phyloP scores from a whole-genome alignment of 1,140 invertebrate species.

The Amyelois transitella region DNA sequence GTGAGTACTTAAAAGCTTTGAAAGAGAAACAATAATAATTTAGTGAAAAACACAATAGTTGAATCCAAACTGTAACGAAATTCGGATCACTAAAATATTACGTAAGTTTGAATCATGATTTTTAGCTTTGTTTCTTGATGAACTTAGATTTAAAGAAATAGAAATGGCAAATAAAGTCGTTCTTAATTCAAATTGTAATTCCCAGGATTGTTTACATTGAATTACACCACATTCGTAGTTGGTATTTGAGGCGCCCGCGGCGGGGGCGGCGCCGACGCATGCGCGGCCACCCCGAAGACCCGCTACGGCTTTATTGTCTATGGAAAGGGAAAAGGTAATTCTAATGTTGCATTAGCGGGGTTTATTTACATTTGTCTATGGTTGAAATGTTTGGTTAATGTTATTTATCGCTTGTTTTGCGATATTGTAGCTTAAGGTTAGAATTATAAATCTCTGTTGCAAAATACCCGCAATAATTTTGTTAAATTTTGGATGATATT shows the following conservation, averaged over 20 bases:
- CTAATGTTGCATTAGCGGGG: not conserved
- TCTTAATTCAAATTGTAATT: conserved; percentile 9
- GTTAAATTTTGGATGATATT: no score
- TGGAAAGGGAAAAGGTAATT: not conserved
- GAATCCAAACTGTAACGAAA: no score
- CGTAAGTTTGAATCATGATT: no score
- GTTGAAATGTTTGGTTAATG: not conserved
- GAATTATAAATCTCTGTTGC: not conserved
- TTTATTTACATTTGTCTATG: not conserved
- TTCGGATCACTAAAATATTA: no score
- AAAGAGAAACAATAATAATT: no score
- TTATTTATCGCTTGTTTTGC: not conserved
- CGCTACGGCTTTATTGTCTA: conserved; percentile 9
- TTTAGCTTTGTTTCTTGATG: no score
- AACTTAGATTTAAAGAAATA: no score
- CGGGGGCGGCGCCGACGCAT: conserved; percentile 40
- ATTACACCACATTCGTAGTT: conserved; percentile 47
- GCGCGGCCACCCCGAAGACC: conserved; percentile 50
- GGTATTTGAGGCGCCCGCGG: conserved; percentile 31
- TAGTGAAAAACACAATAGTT: no score
- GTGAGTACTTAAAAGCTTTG: no score
- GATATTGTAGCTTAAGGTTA: not conserved
- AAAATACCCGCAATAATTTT: no score
- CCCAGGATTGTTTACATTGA: conserved; percentile 54
- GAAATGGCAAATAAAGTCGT: no score